Evolutionary conservation across 2,888 invertebrate genomes (phyloP).

Genomic region (Thyatira batis): DNA sequence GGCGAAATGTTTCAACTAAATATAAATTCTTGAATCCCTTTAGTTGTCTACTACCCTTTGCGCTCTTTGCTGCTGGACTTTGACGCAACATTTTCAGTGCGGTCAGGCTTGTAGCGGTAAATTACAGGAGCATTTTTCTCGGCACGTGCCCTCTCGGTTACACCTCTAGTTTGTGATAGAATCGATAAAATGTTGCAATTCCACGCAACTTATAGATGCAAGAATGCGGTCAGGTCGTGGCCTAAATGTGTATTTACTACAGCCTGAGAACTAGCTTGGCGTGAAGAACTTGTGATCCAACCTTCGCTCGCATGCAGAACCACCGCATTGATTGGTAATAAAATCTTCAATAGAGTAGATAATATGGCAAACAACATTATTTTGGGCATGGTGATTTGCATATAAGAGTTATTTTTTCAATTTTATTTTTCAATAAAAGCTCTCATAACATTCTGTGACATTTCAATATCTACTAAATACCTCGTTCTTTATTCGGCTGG

Average conservation of each 20-base stretch:
- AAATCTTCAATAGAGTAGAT: too few species aligned
- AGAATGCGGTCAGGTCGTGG: constrained; percentile 39
- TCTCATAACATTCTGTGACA: constrained; percentile 23
- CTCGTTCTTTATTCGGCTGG: constrained; percentile 41
- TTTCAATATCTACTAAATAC: constrained; percentile 27
- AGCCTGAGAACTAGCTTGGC: neutral
- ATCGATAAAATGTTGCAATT: constrained; percentile 49
- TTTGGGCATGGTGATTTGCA: neutral
- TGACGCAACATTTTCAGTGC: constrained; percentile 50
- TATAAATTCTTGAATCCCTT: too few species aligned
- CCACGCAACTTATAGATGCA: constrained; percentile 6
- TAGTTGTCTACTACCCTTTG: constrained; percentile 8
- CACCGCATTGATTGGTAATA: neutral
- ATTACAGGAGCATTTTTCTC: constrained; percentile 55
- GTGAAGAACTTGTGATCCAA: neutral
- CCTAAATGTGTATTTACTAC: constrained; percentile 24
- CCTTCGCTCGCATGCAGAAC: neutral
- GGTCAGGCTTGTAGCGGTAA: constrained; percentile 58
- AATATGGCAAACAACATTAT: neutral
- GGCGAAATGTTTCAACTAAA: too few species aligned
- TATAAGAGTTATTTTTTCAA: neutral
- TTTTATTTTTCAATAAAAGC: neutral
- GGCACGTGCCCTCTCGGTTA: constrained; percentile 38
- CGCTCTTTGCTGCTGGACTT: constrained; percentile 17
- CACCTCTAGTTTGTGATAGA: constrained; percentile 31